These are phyloP conservation scores for Aurelia sp. DNA, from an alignment of 30 jellyfish, hydroid and myxozoan species.

Conservation along the genomic window DNA sequence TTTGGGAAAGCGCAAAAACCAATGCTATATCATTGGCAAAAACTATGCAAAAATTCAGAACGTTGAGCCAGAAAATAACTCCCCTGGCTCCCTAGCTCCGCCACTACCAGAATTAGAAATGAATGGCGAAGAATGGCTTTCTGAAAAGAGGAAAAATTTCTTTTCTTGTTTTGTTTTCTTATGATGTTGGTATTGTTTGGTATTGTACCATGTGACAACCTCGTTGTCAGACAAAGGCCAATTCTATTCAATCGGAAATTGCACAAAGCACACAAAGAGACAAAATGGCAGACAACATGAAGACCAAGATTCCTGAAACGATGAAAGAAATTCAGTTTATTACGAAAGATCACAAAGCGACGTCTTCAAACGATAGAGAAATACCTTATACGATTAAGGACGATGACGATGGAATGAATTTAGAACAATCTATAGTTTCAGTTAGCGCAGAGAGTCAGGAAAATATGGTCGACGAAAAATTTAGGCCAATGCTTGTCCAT, in stretches of 20 bases:
- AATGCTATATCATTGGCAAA: no score
- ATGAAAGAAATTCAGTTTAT: neutral
- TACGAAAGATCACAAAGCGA: neutral
- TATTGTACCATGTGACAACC: no score
- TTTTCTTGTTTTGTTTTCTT: no score
- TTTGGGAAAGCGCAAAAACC: no score
- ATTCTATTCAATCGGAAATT: slow-evolving; percentile 33
- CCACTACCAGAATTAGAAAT: no score
- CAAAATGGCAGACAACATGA: slow-evolving; percentile 37
- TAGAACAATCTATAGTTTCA: neutral
- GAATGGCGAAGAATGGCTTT: no score
- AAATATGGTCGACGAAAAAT: neutral
- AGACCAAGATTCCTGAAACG: slow-evolving; percentile 5
- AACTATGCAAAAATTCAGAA: no score
- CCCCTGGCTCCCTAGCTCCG: no score
- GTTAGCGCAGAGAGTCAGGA: neutral
- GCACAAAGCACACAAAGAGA: slow-evolving; percentile 6
- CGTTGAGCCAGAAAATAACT: no score
- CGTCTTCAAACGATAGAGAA: neutral
- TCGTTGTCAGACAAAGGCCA: neutral
- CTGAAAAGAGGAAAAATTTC: no score
- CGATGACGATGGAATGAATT: neutral
- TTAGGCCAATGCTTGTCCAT: no score
- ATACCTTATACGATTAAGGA: neutral
- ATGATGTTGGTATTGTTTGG: no score